Percentiles rank a stretch among this genome's conserved stretches.
phyloP scores from a whole-genome alignment of 1,140 invertebrate genomes.

The Atopsyche davidsoni region DNA sequence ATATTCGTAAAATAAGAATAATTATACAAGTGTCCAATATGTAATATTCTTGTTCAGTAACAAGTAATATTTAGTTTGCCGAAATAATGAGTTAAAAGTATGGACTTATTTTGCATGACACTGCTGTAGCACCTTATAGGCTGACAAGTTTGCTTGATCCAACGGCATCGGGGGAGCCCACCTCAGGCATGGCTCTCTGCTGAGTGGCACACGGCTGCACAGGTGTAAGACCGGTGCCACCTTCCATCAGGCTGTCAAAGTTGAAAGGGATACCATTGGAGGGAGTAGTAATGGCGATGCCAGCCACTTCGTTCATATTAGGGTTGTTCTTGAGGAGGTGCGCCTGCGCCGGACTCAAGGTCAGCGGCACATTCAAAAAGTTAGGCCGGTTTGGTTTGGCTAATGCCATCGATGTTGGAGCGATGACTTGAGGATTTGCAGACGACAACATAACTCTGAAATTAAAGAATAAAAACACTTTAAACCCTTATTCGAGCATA shows the following conservation, averaged over 20 bases:
- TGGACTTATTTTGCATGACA: too few species aligned
- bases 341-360: slow-evolving; percentile 40
- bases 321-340: slow-evolving; percentile 31
- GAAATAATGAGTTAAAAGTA: too few species aligned
- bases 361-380: slow-evolving; percentile 54
- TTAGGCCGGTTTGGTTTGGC: slow-evolving; percentile 60
- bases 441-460: slow-evolving; percentile 47
- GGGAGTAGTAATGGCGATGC: slow-evolving; percentile 80
- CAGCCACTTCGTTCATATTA: slow-evolving; percentile 57
- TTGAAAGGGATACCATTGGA: slow-evolving; percentile 82
- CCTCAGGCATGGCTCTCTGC: slow-evolving; percentile 38
- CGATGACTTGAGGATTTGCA: slow-evolving; percentile 41
- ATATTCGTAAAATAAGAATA: too few species aligned
- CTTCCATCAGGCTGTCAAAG: slow-evolving; percentile 89
- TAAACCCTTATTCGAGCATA: too few species aligned
- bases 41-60: too few species aligned
- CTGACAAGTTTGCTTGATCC: slow-evolving; percentile 39
- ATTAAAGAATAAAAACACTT: slow-evolving; percentile 13
- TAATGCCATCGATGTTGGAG: slow-evolving; percentile 36
- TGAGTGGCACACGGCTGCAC: slow-evolving; percentile 54
- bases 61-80: too few species aligned
- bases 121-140: too few species aligned
- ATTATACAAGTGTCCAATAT: too few species aligned
- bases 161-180: slow-evolving; percentile 36
- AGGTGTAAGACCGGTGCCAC: slow-evolving; percentile 83